Conservation (phyloP, 2,113 vertebrate species). For the Proterorhinus semilunaris region DNA sequence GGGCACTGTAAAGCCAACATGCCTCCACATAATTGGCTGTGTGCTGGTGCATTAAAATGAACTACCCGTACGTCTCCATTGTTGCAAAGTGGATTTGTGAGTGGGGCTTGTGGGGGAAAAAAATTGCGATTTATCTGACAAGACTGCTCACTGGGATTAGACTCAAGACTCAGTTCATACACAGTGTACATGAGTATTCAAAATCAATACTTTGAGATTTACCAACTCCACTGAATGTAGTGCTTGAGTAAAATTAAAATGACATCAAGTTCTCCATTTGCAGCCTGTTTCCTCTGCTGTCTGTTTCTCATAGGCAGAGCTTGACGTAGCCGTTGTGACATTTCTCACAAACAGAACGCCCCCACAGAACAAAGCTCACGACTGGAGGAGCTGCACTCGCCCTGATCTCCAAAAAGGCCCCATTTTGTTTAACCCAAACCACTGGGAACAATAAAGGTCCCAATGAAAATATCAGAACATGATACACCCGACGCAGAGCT, state of each 20-base stretch:
- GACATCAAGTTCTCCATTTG: background rate
- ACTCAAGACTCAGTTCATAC: no score
- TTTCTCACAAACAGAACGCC: conserved; percentile 61
- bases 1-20: background rate
- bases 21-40: background rate
- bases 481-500: conserved; percentile 51
- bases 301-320: conserved; percentile 52
- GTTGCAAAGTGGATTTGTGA: background rate
- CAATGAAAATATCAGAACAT: conserved; percentile 63
- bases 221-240: background rate
- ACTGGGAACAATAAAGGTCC: conserved; percentile 69
- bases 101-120: background rate
- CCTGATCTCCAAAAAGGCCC: conserved; percentile 18
- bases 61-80: background rate
- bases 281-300: conserved; percentile 16
- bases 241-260: background rate
- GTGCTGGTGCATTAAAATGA: background rate
- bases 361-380: conserved; percentile 47
- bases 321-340: conserved; percentile 73
- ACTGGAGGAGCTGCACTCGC: conserved; percentile 12
- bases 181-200: no score
- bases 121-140: background rate
- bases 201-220: no score
- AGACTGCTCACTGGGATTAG: no score
- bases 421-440: conserved; percentile 59